phyloP scores from a whole-genome alignment of 2,797 vertebrate genomes.

The Anisognathus igniventris region DNA sequence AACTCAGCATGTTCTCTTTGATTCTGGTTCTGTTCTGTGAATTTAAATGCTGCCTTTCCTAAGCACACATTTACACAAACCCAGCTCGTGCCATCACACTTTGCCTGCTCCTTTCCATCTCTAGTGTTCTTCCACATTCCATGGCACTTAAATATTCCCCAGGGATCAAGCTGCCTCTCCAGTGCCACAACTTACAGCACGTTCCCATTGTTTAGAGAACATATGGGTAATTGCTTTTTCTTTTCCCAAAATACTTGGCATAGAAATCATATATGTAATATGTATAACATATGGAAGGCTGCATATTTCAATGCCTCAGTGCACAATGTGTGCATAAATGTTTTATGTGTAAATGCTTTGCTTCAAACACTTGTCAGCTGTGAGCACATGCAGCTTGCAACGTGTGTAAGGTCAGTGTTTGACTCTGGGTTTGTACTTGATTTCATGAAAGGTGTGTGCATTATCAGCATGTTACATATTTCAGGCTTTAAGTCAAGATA shows the following conservation, averaged over 20 bases:
- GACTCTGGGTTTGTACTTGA: not conserved
- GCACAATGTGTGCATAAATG: not conserved
- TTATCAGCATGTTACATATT: not conserved
- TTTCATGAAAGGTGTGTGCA: not conserved
- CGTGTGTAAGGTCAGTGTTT: not conserved
- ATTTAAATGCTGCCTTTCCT: not conserved
- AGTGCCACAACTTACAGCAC: not conserved
- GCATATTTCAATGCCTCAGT: not conserved
- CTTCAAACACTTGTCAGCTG: not conserved
- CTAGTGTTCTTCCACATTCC: not conserved
- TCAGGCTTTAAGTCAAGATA: not conserved
- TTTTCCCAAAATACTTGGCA: not conserved
- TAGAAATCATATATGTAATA: not conserved
- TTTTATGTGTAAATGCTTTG: not conserved
- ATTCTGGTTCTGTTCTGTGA: not conserved
- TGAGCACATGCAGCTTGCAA: not conserved
- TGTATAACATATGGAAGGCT: not conserved
- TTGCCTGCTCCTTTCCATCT: not conserved
- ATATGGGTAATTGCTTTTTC: not conserved
- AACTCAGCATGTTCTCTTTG: not conserved
- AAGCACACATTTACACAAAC: rapidly evolving
- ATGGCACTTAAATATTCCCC: not conserved
- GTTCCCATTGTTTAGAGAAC: not conserved
- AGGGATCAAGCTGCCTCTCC: not conserved
- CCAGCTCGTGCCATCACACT: rapidly evolving